A percentile compares a stretch with the other conserved stretches of the same genome.
Evolutionary conservation across 2,113 vertebrate genomes (phyloP).

Genomic region (Periophthalmodon schlosseri): DNA sequence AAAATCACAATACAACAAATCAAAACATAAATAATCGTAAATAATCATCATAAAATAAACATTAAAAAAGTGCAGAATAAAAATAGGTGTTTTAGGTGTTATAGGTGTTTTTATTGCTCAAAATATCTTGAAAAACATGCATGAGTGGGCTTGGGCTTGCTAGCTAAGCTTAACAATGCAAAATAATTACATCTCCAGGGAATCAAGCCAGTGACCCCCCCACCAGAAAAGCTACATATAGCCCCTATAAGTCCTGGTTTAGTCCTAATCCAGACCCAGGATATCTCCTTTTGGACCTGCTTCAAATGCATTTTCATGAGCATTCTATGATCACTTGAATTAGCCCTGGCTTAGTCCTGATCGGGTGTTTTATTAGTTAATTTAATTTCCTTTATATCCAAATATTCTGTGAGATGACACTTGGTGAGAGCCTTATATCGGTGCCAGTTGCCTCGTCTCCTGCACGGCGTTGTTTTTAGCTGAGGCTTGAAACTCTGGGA

Average conservation of each 20-base stretch:
- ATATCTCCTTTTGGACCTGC: not conserved
- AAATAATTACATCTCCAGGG: no score
- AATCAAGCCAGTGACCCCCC: no score
- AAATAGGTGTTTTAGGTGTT: no score
- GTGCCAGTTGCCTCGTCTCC: conserved; percentile 15
- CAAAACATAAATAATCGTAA: no score
- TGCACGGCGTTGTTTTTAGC: conserved; percentile 49
- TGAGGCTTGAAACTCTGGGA: conserved; percentile 65
- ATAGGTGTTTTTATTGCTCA: no score
- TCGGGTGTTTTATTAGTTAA: not conserved
- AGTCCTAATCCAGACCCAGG: not conserved
- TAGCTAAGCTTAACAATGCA: no score
- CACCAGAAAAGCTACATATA: no score
- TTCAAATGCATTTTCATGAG: not conserved
- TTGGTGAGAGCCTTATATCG: conserved; percentile 4
- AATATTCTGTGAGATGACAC: not conserved
- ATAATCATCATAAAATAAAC: no score
- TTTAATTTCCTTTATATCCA: not conserved
- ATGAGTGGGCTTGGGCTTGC: no score
- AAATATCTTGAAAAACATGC: no score
- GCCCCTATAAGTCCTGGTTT: not conserved
- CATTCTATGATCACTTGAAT: not conserved
- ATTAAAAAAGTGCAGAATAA: no score
- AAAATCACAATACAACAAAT: no score
- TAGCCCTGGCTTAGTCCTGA: not conserved